These are phyloP conservation scores for Metopia argyrocephala DNA, from an alignment of 2,888 invertebrate genomes.

Conservation along the genomic window DNA sequence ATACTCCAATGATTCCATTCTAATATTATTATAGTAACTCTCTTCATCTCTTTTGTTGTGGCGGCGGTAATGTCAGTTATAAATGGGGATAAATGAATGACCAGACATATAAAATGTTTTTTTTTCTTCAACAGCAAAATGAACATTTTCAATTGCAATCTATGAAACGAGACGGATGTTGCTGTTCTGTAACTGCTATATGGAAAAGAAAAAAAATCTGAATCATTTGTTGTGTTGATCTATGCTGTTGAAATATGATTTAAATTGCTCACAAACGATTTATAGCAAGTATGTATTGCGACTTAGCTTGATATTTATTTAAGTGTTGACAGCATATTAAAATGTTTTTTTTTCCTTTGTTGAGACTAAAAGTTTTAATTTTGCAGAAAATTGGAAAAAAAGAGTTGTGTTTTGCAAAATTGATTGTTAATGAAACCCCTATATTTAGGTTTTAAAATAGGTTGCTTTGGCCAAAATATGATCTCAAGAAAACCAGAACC, in stretches of 20 bases:
- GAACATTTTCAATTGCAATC: conserved; percentile 36
- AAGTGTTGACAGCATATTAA: conserved; percentile 39
- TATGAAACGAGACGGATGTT: background rate
- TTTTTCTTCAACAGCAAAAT: conserved; percentile 35
- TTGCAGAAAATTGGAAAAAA: too few species aligned
- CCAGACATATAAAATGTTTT: conserved; percentile 32
- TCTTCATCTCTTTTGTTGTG: conserved; percentile 22
- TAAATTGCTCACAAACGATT: background rate
- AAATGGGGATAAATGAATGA: conserved; percentile 44
- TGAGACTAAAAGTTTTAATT: conserved; percentile 13
- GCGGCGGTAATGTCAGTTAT: conserved; percentile 35
- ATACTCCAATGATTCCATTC: background rate
- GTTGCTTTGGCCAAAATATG: too few species aligned
- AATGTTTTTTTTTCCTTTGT: conserved; percentile 3
- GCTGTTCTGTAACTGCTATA: background rate
- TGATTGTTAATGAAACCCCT: background rate
- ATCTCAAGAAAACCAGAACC: too few species aligned
- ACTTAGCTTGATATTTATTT: conserved; percentile 19
- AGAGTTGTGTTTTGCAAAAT: background rate
- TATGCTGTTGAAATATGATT: conserved; percentile 6
- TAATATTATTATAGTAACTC: background rate
- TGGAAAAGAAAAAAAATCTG: background rate
- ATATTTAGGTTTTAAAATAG: too few species aligned
- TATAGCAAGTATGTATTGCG: background rate
- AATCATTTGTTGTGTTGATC: conserved; percentile 3